Conservation (phyloP, 2,888 invertebrate genomes). For the Neoaliturus tenellus region DNA sequence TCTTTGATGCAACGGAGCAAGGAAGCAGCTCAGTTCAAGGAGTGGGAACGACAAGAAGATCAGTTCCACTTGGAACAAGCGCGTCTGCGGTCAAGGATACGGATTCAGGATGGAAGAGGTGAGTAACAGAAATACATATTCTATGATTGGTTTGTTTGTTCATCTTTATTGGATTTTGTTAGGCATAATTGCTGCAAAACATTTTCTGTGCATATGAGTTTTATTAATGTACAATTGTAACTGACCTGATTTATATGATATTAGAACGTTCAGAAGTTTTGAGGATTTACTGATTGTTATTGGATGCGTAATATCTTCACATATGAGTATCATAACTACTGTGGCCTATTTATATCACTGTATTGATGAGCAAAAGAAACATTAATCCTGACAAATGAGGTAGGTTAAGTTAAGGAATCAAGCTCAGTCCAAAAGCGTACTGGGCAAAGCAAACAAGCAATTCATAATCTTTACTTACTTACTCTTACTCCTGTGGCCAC, state of each 20-base stretch:
- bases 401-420: no score
- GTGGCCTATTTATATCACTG: no score
- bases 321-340: no score
- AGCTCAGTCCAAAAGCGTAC: no score
- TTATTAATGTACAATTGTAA: not conserved
- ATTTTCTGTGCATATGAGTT: not conserved
- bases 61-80: slow-evolving; percentile 99
- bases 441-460: no score
- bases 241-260: not conserved
- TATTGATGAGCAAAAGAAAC: no score
- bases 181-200: not conserved
- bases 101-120: slow-evolving; percentile 96
- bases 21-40: slow-evolving; percentile 92
- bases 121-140: slow-evolving; percentile 8
- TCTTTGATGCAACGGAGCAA: slow-evolving; percentile 91
- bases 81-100: slow-evolving; percentile 92
- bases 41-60: slow-evolving; percentile 98
- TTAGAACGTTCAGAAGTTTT: not conserved
- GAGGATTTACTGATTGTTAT: no score
- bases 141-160: not conserved
- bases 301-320: no score
- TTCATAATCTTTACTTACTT: no score
- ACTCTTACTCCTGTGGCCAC: no score
- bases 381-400: no score
- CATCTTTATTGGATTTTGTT: not conserved